Percentiles rank a stretch among this genome's conserved stretches.
phyloP scores from a whole-genome alignment of 1,140 invertebrate species.

The Acromyrmex charruanus region DNA sequence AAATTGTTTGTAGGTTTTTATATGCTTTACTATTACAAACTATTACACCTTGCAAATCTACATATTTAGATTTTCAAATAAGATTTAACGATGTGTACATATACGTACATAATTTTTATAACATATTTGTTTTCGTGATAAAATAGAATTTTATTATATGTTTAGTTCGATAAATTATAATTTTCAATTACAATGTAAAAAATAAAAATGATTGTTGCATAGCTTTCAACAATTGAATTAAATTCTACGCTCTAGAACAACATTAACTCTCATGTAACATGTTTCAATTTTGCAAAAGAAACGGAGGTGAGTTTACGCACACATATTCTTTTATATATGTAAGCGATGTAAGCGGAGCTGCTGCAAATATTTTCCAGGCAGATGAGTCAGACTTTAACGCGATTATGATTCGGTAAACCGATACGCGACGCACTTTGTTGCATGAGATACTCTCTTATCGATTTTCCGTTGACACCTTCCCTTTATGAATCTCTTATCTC shows the following conservation, averaged over 20 bases:
- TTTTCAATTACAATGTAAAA: background rate
- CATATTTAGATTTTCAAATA: background rate
- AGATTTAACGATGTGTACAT: background rate
- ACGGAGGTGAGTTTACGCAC: background rate
- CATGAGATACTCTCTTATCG: background rate
- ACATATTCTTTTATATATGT: background rate
- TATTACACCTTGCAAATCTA: background rate
- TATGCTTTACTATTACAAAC: background rate
- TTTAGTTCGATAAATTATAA: background rate
- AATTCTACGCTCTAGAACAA: background rate
- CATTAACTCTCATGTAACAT: constrained; percentile 28
- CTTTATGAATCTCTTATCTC: background rate
- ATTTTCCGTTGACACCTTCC: background rate
- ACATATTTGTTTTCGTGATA: background rate
- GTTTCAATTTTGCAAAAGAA: constrained; percentile 28
- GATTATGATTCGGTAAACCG: constrained; percentile 62
- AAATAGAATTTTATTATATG: background rate
- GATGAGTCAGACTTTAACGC: constrained; percentile 47
- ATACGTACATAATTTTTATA: constrained; percentile 1
- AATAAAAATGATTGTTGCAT: constrained; percentile 10
- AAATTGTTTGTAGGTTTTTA: background rate
- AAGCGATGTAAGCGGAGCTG: background rate
- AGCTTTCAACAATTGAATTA: constrained; percentile 23
- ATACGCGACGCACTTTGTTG: constrained; percentile 54
- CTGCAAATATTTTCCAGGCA: constrained; percentile 61